Conservation (phyloP, 2,888 invertebrate species). For the Hemaris fuciformis region DNA sequence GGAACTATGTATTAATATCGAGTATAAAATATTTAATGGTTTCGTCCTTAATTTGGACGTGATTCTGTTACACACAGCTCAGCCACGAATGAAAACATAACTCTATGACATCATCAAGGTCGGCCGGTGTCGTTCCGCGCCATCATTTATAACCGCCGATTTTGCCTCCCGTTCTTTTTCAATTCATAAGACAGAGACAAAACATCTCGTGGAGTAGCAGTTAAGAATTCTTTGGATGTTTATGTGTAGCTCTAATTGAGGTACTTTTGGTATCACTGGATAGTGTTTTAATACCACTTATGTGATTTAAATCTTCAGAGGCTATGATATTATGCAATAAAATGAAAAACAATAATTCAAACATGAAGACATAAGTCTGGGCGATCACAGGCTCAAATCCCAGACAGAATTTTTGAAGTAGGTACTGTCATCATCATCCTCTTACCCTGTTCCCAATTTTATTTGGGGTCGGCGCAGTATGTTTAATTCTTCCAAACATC, state of each 20-base stretch:
- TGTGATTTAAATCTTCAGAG: background rate
- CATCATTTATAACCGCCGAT: constrained; percentile 13
- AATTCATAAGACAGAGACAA: background rate
- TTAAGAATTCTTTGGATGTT: constrained; percentile 6
- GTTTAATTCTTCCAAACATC: no score
- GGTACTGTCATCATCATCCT: no score
- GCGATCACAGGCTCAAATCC: no score
- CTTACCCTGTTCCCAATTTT: no score
- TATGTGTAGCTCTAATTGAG: constrained; percentile 7
- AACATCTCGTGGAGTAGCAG: background rate
- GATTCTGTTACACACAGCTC: constrained; percentile 6
- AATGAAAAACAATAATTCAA: no score
- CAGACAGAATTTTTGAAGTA: no score
- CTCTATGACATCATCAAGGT: constrained; percentile 75
- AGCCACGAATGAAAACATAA: constrained; percentile 47
- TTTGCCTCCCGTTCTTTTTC: constrained; percentile 10
- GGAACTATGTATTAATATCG: background rate
- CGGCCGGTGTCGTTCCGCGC: constrained; percentile 43
- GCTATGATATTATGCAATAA: no score
- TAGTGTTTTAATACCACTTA: background rate
- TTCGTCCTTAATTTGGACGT: background rate
- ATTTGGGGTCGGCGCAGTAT: no score
- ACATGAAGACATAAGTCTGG: no score
- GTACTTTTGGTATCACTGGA: background rate
- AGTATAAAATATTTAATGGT: background rate